Percentiles rank a stretch among this genome's conserved stretches.
Conservation (phyloP, 2,113 vertebrate species). For the Varanus komodoensis region DNA sequence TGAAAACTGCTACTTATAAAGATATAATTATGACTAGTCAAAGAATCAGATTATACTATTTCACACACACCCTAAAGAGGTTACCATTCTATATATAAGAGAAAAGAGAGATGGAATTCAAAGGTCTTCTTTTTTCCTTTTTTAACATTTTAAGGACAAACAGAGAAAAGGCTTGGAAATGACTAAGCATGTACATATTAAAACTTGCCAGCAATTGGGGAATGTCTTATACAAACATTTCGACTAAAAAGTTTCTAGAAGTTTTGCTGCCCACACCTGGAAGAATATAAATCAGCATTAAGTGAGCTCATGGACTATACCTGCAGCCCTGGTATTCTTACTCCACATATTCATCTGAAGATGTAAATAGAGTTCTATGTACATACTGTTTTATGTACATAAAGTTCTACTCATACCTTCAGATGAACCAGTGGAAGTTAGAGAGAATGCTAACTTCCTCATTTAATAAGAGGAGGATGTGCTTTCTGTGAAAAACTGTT, state of each 20-base stretch:
- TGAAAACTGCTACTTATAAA: conserved; percentile 15
- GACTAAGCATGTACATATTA: not conserved
- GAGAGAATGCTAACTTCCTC: not conserved
- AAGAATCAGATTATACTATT: not conserved
- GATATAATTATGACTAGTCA: not conserved
- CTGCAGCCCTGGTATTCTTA: not conserved
- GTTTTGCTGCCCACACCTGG: not conserved
- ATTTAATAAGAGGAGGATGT: not conserved
- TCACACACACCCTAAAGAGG: not conserved
- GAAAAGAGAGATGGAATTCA: not conserved
- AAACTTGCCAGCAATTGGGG: not conserved
- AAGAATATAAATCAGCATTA: not conserved
- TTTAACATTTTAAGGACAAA: not conserved
- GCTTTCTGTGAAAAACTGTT: not conserved
- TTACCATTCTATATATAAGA: not conserved
- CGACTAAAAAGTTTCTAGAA: not conserved
- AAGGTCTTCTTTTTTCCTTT: not conserved
- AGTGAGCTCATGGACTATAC: not conserved
- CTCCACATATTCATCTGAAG: not conserved
- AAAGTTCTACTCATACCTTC: no score
- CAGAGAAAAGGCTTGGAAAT: not conserved
- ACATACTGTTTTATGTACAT: not conserved
- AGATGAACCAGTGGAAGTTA: not conserved
- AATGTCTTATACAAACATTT: not conserved
- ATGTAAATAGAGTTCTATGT: not conserved